These are phyloP conservation scores for Pararge aegeria DNA, from an alignment of 1,140 invertebrate species.

Conservation along the genomic window DNA sequence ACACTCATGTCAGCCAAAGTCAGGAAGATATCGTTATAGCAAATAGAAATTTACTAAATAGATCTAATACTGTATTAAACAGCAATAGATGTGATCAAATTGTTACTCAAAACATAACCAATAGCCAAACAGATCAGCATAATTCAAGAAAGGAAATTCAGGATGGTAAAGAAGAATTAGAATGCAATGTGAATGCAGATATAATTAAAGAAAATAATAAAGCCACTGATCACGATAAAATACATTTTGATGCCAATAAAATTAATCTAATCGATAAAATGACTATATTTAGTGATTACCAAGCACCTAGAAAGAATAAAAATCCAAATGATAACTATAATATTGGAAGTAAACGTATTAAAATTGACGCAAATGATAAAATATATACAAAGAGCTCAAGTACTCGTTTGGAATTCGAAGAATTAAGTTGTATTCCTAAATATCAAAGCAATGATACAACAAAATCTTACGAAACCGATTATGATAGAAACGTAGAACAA, in stretches of 20 bases:
- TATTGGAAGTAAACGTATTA: neutral
- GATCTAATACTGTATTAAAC: neutral
- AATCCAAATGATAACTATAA: neutral
- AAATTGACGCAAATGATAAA: neutral
- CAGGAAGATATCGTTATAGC: slow-evolving; percentile 14
- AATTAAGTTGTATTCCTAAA: too few species aligned
- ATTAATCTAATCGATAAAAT: neutral
- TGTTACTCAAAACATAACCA: neutral
- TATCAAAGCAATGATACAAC: neutral
- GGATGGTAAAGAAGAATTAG: too few species aligned
- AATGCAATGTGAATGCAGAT: too few species aligned
- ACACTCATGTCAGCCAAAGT: slow-evolving; percentile 22
- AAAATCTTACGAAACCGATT: neutral
- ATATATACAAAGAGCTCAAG: neutral
- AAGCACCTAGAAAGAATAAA: neutral
- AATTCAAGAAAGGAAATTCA: too few species aligned
- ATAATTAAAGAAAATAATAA: neutral
- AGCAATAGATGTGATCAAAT: neutral
- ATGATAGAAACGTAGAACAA: neutral
- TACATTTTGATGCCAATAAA: neutral
- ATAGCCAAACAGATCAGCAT: too few species aligned
- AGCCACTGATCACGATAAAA: neutral
- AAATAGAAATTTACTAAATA: slow-evolving; percentile 3
- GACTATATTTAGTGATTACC: neutral
- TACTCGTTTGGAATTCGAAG: neutral